These are phyloP conservation scores for Amiota minor DNA, from an alignment of 2,888 invertebrate species.

Conservation along the genomic window DNA sequence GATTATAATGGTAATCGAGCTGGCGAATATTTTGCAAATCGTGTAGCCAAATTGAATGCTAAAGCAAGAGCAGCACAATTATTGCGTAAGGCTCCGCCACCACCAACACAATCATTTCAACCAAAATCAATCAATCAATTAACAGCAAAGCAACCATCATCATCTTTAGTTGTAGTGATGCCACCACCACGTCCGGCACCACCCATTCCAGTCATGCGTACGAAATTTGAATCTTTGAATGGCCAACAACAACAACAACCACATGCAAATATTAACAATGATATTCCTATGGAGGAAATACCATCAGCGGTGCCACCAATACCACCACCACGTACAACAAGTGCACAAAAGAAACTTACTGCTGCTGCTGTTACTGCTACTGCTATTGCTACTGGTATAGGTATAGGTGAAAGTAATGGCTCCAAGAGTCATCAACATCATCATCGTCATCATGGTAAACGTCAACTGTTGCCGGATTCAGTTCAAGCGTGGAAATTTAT, in stretches of 20 bases:
- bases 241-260: slow-evolving; percentile 17
- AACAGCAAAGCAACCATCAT: slow-evolving; percentile 44
- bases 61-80: slow-evolving; percentile 24
- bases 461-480: slow-evolving; percentile 57
- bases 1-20: slow-evolving; percentile 68
- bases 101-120: slow-evolving; percentile 26
- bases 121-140: background rate
- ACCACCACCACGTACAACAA: slow-evolving; percentile 48
- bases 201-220: background rate
- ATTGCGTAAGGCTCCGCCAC: slow-evolving; percentile 38
- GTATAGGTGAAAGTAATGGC: slow-evolving; percentile 39
- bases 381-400: no score
- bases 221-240: no score
- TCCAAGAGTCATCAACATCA: background rate
- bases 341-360: slow-evolving; percentile 27
- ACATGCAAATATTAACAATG: no score
- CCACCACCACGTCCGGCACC: slow-evolving; percentile 12
- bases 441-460: slow-evolving; percentile 32
- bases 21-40: slow-evolving; percentile 57
- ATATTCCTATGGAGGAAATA: no score
- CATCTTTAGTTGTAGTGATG: slow-evolving; percentile 53
- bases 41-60: slow-evolving; percentile 23
- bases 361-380: no score
- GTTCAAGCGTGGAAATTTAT: slow-evolving; percentile 72
- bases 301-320: slow-evolving; percentile 29